These are phyloP conservation scores for Lindbergichthys nudifrons DNA, from an alignment of 2,797 vertebrate genomes.

Conservation along the genomic window DNA sequence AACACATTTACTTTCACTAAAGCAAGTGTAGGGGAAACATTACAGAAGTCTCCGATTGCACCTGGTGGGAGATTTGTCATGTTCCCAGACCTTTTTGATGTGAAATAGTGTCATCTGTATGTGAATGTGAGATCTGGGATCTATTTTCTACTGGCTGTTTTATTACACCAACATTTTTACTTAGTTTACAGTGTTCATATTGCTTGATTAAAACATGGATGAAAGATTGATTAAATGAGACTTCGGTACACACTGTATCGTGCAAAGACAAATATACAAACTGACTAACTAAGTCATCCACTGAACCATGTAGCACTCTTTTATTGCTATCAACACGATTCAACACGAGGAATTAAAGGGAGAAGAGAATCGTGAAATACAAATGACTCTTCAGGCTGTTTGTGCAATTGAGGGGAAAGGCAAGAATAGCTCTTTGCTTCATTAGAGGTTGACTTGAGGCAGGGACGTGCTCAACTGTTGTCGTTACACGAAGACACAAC, in stretches of 20 bases:
- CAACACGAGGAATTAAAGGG: slow-evolving; percentile 32
- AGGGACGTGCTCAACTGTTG: slow-evolving; percentile 35
- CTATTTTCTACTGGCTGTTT: slow-evolving; percentile 7
- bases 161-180: background rate
- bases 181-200: background rate
- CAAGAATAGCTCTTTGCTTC: slow-evolving; percentile 52
- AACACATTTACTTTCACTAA: slow-evolving; percentile 38
- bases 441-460: slow-evolving; percentile 39
- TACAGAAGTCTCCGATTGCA: slow-evolving; percentile 17
- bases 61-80: slow-evolving; percentile 6
- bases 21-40: slow-evolving; percentile 37
- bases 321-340: slow-evolving; percentile 14
- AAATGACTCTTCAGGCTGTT: slow-evolving; percentile 28
- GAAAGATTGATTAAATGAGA: slow-evolving; percentile 32
- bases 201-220: slow-evolving; percentile 2
- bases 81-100: slow-evolving; percentile 4
- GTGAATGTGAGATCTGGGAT: slow-evolving; percentile 19
- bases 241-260: background rate
- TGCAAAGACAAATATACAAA: slow-evolving; percentile 27
- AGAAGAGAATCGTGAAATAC: slow-evolving; percentile 24
- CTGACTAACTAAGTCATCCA: slow-evolving; percentile 22
- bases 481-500: slow-evolving; percentile 15
- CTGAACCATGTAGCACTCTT: background rate
- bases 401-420: slow-evolving; percentile 44
- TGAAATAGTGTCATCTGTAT: slow-evolving; percentile 19